Evolutionary conservation across 1,140 invertebrate genomes (phyloP), one percentile per base, ranked within the genome.

Genomic region (Tigriopus japonicus): DNA sequence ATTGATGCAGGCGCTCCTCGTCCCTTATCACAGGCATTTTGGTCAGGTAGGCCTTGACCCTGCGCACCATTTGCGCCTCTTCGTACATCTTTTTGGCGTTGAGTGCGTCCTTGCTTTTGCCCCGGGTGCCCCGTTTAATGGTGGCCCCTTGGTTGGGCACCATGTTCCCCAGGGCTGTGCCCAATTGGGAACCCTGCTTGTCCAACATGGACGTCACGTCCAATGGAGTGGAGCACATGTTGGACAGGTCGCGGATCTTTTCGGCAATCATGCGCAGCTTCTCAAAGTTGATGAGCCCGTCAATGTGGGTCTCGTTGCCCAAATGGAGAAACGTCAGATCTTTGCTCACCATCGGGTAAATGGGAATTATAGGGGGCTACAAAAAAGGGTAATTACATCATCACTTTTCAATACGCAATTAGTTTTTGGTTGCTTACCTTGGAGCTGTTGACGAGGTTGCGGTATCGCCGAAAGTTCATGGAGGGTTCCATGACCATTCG

Each of bases 201-300:
- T 15, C 45, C 45, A 40, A 10, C 15, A 41, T 58, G 21, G 28
- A 17, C 1, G 56, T 17, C 13, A 23, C 40, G 7, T 41, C 23
- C 17, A 58, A 23, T 3, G 87, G 86, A n/a, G 87, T 87, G 62
- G 88, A 91, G 70, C 88, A 93, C 90, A 97, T 96, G 69, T 92
- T 90, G 55, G 85, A 19, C 40, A 58, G 35, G 40, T 65, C 62
- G 23, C 65, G 52, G 13, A 98, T 86, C 78, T 98, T 94, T 71
- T 96, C 95, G 3, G 94, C 89, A 63, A 99, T 90, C 90, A 98
- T 97, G 63, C 95, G 76, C 45, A 99, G 74, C 69, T 99, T 99
- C 71, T 99, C 95, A 71, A 98, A 98, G 74, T 99, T 99, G 6
- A 95, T 84, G 64, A 98, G 75, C 40, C 81, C 80, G 71, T 97